Base-by-base conservation (phyloP, 2,797 vertebrate species). In the Macrochelys suwanniensis region DNA sequence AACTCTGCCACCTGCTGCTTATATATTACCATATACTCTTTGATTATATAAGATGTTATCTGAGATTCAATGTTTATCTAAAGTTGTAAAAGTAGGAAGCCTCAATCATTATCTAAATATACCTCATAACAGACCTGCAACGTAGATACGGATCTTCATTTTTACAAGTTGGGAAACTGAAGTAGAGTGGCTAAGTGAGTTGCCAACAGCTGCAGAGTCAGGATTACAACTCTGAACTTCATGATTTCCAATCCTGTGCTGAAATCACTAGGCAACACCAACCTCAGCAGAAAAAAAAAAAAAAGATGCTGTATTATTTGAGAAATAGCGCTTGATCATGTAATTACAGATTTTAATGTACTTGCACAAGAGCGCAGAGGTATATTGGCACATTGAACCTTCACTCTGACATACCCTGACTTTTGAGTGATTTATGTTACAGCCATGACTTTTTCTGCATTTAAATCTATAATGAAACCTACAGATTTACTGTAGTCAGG, bases 331-430 rank as follows among this genome's bases (percentile, higher is more conserved):
- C 78, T 74, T 25, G 26, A 2, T 31, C 42, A 54, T 1, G 1
- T 50, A 12, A 47, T 9, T 80, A 25, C 13, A 15, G 77, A 31
- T 50, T 37, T 49, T 37, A 65, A 61, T 1, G 57, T 53, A 50
- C 81, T 82, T 76, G 85, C 94, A 96, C 90, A 82, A 95, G 94
- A 96, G 95, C 95, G 92, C 94, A 96, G 94, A 97, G 89, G 94
- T 95, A 87, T 57, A 88, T 90, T 42, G 81, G 84, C 90, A 91
- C 94, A 84, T 26, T 78, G 59, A 61, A 33, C 11, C 56, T 21
- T 21, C 23, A 89, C 21, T 10, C 42, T 42, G n/a, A 71, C n/a
- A 74, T 11, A 15, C 11, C 79, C 80, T 49, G 15, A 28, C 51
- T 45, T 17, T 12, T 16, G 5, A 28, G 19, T 31, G 68, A 89